Conservation (phyloP, 2,888 invertebrate species). For the Eupithecia dodoneata region DNA sequence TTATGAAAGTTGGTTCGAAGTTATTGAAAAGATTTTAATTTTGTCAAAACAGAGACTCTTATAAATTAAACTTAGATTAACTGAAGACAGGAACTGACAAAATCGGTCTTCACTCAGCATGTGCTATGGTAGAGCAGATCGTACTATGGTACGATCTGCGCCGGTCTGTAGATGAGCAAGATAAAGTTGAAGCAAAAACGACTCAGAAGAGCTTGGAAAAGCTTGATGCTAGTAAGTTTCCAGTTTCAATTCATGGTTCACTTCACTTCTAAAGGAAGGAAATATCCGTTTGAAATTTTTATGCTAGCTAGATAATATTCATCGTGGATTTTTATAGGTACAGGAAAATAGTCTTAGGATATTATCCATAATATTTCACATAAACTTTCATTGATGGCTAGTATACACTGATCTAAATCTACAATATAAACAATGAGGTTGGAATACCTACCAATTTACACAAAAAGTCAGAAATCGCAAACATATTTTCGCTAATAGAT, state of each 20-base stretch:
- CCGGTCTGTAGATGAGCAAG: background rate
- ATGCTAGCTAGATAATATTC: background rate
- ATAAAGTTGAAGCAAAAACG: constrained; percentile 1
- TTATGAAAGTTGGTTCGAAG: constrained; percentile 18
- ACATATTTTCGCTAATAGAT: background rate
- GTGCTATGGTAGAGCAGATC: too few species aligned
- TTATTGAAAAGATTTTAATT: background rate
- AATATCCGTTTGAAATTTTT: background rate
- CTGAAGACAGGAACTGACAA: too few species aligned
- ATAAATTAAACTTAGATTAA: too few species aligned
- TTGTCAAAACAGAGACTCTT: too few species aligned
- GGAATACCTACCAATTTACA: too few species aligned
- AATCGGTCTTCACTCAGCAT: too few species aligned
- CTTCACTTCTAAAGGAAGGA: background rate
- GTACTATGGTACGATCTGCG: too few species aligned
- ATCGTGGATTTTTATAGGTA: background rate
- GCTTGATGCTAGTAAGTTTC: background rate
- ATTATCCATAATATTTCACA: too few species aligned
- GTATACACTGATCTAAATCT: too few species aligned
- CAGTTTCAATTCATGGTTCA: background rate
- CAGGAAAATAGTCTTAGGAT: too few species aligned
- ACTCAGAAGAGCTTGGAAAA: background rate
- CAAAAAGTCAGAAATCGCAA: background rate
- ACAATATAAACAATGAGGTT: too few species aligned
- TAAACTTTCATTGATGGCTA: too few species aligned